Base-by-base conservation (phyloP, 1,140 invertebrate species). In the Drosophila obscura region DNA sequence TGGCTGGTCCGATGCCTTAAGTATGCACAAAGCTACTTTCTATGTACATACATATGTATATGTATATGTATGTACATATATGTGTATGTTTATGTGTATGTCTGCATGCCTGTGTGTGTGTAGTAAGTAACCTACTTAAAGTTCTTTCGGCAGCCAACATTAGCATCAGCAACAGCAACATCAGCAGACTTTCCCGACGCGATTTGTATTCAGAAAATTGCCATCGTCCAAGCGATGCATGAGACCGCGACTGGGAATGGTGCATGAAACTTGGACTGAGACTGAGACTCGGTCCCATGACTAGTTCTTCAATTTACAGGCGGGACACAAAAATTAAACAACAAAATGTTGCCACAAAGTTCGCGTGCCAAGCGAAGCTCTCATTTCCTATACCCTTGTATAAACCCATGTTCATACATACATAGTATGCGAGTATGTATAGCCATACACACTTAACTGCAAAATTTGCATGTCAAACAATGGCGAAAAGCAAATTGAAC, bases 61-160 rank as follows among this genome's bases (percentile, higher is more conserved):
- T 19, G 2, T 1, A 19, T 1, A 13, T 8, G 31, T 3, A 8
- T 8, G 53, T 64, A 31, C 19, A 19, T 19, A 1, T 19, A 19
- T 19, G 19, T 45, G 35, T 15, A n/a, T 49, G 19, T 45, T 24
- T 15, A n/a, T 49, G 35, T 41, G 43, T 26, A 8, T 6, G 35
- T 4, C 6, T 31, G 55, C 44, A 35, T 35, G 39, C 11, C 11
- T 53, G 44, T 43, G 50, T 63, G 35, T 28, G 13, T 45, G 55
- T 50, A 7, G 61, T 72, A 77, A 82, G 73, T 84, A 84, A 84
- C 80, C 80, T 77, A 84, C 72, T 84, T 84, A 68, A 84, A 84
- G 80, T 84, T 67, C 52, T 82, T 82, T 82, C 77, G 59, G 61
- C 79, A 77, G 80, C 80, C 80, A 73, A 44, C 48, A 55, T 16